Percentiles rank a stretch among this genome's conserved stretches.
These are phyloP conservation scores for Platichthys stellatus DNA, from an alignment of 2,113 vertebrate genomes.

Conservation along the genomic window DNA sequence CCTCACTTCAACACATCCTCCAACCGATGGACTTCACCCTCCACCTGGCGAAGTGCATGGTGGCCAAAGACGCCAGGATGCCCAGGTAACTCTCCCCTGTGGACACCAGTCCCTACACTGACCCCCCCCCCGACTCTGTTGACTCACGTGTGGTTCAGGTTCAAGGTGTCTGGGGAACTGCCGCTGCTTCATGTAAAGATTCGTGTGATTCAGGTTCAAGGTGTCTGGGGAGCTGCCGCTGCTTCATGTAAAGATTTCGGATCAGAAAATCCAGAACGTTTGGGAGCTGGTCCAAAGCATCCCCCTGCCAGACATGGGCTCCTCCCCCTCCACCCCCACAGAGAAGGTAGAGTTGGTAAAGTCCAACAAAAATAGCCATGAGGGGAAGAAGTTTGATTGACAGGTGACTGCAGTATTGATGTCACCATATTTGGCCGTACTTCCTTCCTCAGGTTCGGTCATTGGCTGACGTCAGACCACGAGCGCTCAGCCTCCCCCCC, in stretches of 20 bases:
- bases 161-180: slow-evolving; percentile 94
- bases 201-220: slow-evolving; percentile 86
- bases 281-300: slow-evolving; percentile 88
- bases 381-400: not conserved
- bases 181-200: slow-evolving; percentile 91
- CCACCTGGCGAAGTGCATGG: slow-evolving; percentile 93
- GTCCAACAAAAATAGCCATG: not conserved
- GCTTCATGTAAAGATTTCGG: slow-evolving; percentile 91
- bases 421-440: not conserved
- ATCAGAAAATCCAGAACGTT: slow-evolving; percentile 89
- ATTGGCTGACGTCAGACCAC: slow-evolving; percentile 68
- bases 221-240: slow-evolving; percentile 92
- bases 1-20: slow-evolving; percentile 89
- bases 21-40: slow-evolving; percentile 93
- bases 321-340: slow-evolving; percentile 70
- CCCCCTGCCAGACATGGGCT: slow-evolving; percentile 84
- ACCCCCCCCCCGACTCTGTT: too few species aligned
- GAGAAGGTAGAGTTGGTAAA: slow-evolving; percentile 78
- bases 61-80: slow-evolving; percentile 94
- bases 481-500: slow-evolving; percentile 64
- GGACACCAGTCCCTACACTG: not conserved
- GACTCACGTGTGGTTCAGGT: slow-evolving; percentile 76
- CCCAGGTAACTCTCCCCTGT: slow-evolving; percentile 80
- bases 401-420: not conserved
- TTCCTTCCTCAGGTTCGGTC: slow-evolving; percentile 70